Conservation (phyloP, 2,888 invertebrate genomes). For the Cancer borealis region DNA sequence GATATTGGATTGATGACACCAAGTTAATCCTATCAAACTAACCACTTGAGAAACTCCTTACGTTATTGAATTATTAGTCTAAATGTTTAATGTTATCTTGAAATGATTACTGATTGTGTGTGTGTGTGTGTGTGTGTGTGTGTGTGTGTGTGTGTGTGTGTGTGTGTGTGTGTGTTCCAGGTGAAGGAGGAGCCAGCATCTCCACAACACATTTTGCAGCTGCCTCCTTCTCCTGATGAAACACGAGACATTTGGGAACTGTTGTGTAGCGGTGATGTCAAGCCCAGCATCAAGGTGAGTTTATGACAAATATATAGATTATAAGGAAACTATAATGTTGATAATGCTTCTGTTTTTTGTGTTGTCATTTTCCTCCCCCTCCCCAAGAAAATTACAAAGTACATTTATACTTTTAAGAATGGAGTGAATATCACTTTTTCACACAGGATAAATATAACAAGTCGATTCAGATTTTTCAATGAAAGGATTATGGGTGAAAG, state of each 20-base stretch:
- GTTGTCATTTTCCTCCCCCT: not conserved
- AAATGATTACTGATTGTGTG: not conserved
- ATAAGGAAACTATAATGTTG: not conserved
- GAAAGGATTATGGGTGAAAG: too few species aligned
- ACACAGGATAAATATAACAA: too few species aligned
- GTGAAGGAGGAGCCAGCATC: constrained; percentile 66
- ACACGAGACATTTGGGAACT: constrained; percentile 68
- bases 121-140: not conserved
- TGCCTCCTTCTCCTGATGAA: constrained; percentile 63
- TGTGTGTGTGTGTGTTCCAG: constrained; percentile 38
- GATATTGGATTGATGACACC: not conserved
- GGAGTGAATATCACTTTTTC: too few species aligned
- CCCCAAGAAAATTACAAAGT: too few species aligned
- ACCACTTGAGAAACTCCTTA: not conserved
- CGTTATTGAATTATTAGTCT: not conserved
- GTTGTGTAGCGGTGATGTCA: constrained; percentile 62
- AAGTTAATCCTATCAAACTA: not conserved
- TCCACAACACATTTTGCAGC: constrained; percentile 52
- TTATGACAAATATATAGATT: not conserved
- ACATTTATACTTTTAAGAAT: too few species aligned
- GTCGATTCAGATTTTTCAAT: too few species aligned
- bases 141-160: not conserved
- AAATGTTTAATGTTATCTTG: not conserved
- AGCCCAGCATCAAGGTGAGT: constrained; percentile 65
- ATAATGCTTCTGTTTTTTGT: not conserved